Percentiles rank a stretch among this genome's conserved stretches.
Conservation (phyloP, 2,888 invertebrate species). For the Ornithoptera priamus region DNA sequence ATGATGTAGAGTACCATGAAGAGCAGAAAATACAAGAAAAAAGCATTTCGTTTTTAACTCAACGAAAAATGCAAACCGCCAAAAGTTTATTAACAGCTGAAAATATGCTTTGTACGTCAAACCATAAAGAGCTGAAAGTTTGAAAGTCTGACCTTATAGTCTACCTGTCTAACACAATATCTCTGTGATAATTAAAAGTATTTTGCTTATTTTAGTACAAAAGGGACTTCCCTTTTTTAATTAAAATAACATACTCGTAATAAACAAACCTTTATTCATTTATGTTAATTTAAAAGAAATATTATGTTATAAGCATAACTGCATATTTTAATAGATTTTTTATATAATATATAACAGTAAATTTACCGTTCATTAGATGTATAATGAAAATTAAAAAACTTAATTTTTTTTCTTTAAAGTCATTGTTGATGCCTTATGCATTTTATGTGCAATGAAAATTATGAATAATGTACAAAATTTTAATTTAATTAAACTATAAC, state of each 20-base stretch:
- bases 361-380: no score
- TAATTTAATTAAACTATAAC: constrained; percentile 5
- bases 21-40: no score
- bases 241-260: background rate
- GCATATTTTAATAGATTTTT: no score
- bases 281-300: background rate
- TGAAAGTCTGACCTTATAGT: constrained; percentile 8
- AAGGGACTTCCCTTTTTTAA: background rate
- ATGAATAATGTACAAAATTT: background rate
- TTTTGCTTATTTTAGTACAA: constrained; percentile 9
- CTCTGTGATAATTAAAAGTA: constrained; percentile 20
- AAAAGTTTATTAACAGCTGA: constrained; percentile 9
- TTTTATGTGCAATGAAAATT: background rate
- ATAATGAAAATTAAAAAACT: no score
- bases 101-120: constrained; percentile 5
- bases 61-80: constrained; percentile 13
- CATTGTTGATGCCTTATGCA: no score
- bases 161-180: constrained; percentile 2
- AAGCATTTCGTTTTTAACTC: background rate
- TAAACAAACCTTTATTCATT: background rate
- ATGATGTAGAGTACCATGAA: no score
- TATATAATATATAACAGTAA: no score
- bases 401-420: no score
- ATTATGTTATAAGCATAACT: no score
- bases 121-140: constrained; percentile 16